phyloP scores from a whole-genome alignment of 2,113 vertebrate genomes.

The Peromyscus maniculatus region DNA sequence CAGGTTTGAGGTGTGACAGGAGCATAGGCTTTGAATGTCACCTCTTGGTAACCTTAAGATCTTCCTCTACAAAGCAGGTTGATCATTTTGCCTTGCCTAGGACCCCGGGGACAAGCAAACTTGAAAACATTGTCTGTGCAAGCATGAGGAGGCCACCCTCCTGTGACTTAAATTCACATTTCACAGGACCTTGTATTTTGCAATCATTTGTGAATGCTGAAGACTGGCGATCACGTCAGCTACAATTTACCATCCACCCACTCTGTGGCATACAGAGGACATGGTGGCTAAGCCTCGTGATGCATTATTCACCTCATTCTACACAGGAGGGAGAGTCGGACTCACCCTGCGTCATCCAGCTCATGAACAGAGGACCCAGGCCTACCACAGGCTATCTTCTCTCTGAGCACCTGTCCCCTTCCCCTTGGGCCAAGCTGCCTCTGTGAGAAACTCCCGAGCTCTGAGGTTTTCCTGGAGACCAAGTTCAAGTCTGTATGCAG shows the following conservation, averaged over 20 bases:
- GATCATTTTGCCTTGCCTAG: background rate
- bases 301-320: slow-evolving; percentile 1
- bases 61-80: background rate
- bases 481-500: background rate
- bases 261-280: background rate
- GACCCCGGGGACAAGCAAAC: background rate
- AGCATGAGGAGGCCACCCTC: background rate
- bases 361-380: background rate
- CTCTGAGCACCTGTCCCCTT: background rate
- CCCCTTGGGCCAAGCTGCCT: too few relatives aligned
- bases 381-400: background rate
- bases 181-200: slow-evolving; percentile 5
- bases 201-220: background rate
- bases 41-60: background rate
- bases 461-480: background rate
- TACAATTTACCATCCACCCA: background rate
- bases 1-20: background rate
- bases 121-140: background rate
- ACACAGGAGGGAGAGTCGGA: background rate
- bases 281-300: background rate
- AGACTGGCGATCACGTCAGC: background rate
- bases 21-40: background rate
- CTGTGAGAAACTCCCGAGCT: background rate
- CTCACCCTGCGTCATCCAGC: background rate
- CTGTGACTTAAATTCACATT: background rate